Evolutionary conservation across 2,888 invertebrate species (phyloP).

Genomic region (Ashinkailepas kermadecensis): DNA sequence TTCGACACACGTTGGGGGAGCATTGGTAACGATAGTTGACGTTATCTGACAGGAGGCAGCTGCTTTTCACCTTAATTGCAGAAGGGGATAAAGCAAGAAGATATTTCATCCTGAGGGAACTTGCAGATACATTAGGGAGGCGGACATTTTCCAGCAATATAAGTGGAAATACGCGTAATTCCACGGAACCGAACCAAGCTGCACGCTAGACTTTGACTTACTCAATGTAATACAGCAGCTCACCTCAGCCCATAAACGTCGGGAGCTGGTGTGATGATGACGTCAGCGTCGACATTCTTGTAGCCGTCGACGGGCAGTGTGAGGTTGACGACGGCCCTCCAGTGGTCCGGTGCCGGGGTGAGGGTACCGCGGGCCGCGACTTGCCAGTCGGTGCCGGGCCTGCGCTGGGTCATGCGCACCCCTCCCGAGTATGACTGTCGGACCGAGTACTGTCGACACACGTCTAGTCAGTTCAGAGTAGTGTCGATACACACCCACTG

Average conservation of each 20-base stretch:
- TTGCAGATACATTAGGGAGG: no score
- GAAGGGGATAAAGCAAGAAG: no score
- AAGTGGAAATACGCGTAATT: no score
- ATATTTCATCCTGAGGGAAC: no score
- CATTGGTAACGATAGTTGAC: no score
- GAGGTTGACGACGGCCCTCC: neutral
- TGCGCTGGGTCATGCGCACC: neutral
- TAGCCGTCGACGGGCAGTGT: slow-evolving; percentile 6
- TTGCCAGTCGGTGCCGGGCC: neutral
- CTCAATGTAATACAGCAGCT: neutral
- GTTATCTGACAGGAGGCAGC: no score
- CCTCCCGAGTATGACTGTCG: neutral
- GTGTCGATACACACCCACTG: no score
- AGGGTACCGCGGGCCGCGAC: neutral
- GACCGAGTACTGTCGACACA: neutral
- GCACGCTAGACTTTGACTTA: no score
- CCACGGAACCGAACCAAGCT: no score
- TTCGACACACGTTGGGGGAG: no score
- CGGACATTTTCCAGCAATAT: no score
- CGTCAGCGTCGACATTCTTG: neutral
- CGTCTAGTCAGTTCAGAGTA: neutral
- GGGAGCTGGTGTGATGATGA: neutral
- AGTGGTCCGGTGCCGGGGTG: neutral
- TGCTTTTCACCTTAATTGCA: no score
- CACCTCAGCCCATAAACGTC: neutral